Percentiles rank a stretch among this genome's conserved stretches.
Conservation (phyloP, 2,113 vertebrate species). For the Turdus rufiventris region DNA sequence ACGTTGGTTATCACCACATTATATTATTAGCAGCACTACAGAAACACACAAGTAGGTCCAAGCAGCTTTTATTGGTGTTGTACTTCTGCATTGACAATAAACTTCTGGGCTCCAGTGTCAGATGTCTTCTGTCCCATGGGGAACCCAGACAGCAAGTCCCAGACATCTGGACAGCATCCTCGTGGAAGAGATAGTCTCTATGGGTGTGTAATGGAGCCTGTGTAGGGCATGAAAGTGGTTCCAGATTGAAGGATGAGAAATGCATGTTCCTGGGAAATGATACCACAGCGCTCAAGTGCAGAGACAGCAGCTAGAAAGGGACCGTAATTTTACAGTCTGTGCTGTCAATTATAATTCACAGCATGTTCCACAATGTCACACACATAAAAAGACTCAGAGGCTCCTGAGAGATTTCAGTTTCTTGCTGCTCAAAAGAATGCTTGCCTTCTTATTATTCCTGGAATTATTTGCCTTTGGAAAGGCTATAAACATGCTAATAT, state of each 20-base stretch:
- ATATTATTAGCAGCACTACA: background rate
- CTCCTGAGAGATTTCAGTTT: background rate
- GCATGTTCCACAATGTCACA: background rate
- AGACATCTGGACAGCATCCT: slow-evolving; percentile 1
- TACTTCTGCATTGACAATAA: slow-evolving; percentile 1
- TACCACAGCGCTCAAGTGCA: background rate
- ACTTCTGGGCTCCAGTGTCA: background rate
- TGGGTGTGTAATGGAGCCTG: background rate
- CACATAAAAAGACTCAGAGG: background rate
- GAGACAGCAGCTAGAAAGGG: slow-evolving; percentile 23
- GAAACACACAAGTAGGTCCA: background rate
- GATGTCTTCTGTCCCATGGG: background rate
- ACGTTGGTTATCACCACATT: background rate
- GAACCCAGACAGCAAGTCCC: background rate
- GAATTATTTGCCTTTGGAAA: background rate
- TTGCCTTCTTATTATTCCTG: background rate
- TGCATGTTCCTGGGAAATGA: slow-evolving; percentile 14
- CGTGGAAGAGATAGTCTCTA: background rate
- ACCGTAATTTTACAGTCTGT: slow-evolving; percentile 44
- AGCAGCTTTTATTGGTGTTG: slow-evolving; percentile 42
- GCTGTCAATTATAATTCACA: slow-evolving; percentile 36
- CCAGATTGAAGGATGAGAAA: slow-evolving; percentile 52
- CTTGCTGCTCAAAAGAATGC: background rate
- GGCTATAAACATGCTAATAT: background rate
- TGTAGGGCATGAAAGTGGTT: slow-evolving; percentile 4